Percentiles rank a stretch among this genome's conserved stretches.
Conservation (phyloP, 2,888 invertebrate genomes). For the Drosophila prostipennis region DNA sequence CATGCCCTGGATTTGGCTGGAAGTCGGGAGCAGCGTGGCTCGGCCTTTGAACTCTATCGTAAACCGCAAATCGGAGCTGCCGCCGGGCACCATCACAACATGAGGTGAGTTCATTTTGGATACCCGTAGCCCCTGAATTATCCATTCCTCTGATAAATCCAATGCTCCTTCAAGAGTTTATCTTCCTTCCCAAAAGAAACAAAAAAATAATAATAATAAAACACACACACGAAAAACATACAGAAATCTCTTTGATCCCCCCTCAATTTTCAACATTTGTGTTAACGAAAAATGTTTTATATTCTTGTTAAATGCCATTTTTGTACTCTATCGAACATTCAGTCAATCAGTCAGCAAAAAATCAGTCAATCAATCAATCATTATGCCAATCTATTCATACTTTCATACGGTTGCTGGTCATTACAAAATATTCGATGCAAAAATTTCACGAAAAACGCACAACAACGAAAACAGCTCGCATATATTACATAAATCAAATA, state of each 20-base stretch:
- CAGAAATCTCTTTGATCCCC: constrained; percentile 14
- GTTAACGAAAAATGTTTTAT: constrained; percentile 84
- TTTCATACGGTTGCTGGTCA: constrained; percentile 48
- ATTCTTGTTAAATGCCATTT: constrained; percentile 78
- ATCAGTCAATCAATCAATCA: constrained; percentile 61
- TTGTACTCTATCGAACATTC: constrained; percentile 51
- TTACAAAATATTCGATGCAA: constrained; percentile 57
- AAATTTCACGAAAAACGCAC: constrained; percentile 65
- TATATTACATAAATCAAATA: constrained; percentile 48
- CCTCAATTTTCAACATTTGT: constrained; percentile 66
- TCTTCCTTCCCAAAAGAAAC: constrained; percentile 4
- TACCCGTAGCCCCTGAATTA: constrained; percentile 6
- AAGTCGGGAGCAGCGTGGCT: constrained; percentile 94
- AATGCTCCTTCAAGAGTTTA: background rate
- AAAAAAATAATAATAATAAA: background rate
- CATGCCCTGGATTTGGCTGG: constrained; percentile 89
- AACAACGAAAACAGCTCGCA: constrained; percentile 49
- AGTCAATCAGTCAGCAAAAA: constrained; percentile 47
- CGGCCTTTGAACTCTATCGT: constrained; percentile 97
- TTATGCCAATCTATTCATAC: constrained; percentile 49
- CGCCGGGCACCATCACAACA: constrained; percentile 89
- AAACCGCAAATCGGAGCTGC: constrained; percentile 89
- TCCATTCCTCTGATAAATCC: constrained; percentile 2
- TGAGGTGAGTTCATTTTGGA: constrained; percentile 87
- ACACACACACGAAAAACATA: constrained; percentile 16